A percentile compares a stretch with the other conserved stretches of the same genome.
Conservation (phyloP, 2,888 invertebrate species). For the Caenorhabditis wallacei region DNA sequence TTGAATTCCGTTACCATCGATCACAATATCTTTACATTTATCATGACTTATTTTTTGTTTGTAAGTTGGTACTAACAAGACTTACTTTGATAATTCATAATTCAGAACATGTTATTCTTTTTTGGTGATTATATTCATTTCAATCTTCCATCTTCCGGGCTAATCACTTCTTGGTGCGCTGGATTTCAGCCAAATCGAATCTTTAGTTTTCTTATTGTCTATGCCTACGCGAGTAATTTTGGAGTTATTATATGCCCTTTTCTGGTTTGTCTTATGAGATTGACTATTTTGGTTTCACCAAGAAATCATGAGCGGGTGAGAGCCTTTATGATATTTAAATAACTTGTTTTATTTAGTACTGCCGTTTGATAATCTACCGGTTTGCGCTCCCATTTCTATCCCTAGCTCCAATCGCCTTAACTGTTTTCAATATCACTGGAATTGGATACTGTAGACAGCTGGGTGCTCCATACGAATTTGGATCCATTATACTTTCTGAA, state of each 20-base stretch:
- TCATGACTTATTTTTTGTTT: constrained; percentile 47
- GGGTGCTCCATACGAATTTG: constrained; percentile 41
- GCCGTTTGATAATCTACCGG: constrained; percentile 21
- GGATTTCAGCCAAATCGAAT: constrained; percentile 18
- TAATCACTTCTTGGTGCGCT: constrained; percentile 53
- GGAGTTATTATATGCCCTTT: constrained; percentile 49
- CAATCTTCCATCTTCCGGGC: constrained; percentile 46
- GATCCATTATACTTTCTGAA: constrained; percentile 43
- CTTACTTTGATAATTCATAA: background rate
- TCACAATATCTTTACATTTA: constrained; percentile 31
- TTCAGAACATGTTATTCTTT: constrained; percentile 57
- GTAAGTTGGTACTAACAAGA: constrained; percentile 9
- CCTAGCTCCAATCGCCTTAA: constrained; percentile 35
- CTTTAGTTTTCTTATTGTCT: constrained; percentile 24
- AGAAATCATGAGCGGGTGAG: constrained; percentile 49
- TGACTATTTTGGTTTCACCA: constrained; percentile 50
- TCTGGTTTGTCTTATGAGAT: constrained; percentile 41
- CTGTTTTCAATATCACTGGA: constrained; percentile 11
- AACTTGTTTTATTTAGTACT: constrained; percentile 31
- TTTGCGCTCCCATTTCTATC: constrained; percentile 50
- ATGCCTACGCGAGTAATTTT: constrained; percentile 44
- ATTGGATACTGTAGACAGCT: constrained; percentile 53
- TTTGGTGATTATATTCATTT: constrained; percentile 58
- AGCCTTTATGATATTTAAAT: too few species aligned
- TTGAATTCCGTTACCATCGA: constrained; percentile 24